Evolutionary conservation across 2,888 invertebrate species (phyloP), one percentile per base, ranked within the genome.

Genomic region (Melikaiella ostensackeni): DNA sequence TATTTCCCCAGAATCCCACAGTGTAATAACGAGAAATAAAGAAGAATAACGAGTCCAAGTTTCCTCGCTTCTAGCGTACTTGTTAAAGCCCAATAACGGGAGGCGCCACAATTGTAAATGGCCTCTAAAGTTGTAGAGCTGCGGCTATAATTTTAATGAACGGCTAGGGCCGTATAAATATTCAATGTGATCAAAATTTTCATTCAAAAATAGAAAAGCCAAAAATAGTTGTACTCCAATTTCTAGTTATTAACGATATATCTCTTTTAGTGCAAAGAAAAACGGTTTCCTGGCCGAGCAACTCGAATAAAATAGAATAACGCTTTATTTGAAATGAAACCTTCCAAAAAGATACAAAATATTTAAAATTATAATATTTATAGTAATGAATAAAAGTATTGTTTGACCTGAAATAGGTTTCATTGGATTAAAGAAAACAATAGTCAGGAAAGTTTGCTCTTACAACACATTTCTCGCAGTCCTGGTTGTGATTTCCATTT

Each of bases 1-100:
- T 70, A 70, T 70, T 70, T 50, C 16, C 46, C 8, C 30, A 46
- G 46, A 70, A 70, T 70, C 50, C 42, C 66, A 50, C 30, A 70
- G 50, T 27, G 50, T 50, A 70, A 50, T 70, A 70, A 50, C 50
- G 70, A 50, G 50, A 70, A 50, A 50, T 70, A 70, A 70, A 70
- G 70, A 70, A 70, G 70, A 70, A 50, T 70, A 70, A 70, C 70
- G 70, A 70, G 70, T 50, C 70, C 27, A 70, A 46, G 70, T 70
- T 70, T 50, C 9, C 46, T 70, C 70, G 46, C 30, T 46, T 50
- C n/a, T 30, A 19, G 30, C 27, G 46, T n/a, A 70, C 46, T 70
- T 70, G 19, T 24, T 66, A 66, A 66, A 66, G 66, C 66, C 38
- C 42, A 64, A 64, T 64, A 64, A 27, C 42, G 27, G 42, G 27